Evolutionary conservation across 1,140 invertebrate species (phyloP).

Genomic region (Hydropsyche tenuis): DNA sequence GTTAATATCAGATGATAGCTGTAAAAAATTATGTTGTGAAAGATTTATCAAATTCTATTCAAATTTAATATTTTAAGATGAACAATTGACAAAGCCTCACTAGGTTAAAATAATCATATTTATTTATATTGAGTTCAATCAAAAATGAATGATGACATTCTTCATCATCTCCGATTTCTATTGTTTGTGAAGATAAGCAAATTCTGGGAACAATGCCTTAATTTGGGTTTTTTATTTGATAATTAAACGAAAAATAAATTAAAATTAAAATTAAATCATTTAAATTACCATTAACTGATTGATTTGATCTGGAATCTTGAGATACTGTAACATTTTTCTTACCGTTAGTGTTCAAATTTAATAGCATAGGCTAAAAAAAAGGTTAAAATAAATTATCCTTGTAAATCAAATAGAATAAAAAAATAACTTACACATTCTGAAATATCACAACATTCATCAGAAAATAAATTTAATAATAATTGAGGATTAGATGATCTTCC

Average conservation of each 20-base stretch:
- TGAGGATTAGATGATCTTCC: slow-evolving; percentile 40
- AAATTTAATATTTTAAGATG: not conserved
- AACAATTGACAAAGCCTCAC: slow-evolving; percentile 2
- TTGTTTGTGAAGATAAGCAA: slow-evolving; percentile 5
- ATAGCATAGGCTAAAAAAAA: slow-evolving; percentile 5
- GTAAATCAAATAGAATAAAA: not conserved
- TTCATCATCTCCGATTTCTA: not conserved
- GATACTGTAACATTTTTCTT: not conserved
- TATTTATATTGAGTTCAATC: not conserved
- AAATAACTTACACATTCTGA: slow-evolving; percentile 23
- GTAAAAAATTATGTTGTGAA: slow-evolving; percentile 18
- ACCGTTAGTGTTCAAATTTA: not conserved
- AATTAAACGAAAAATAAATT: not conserved
- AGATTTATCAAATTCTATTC: not conserved
- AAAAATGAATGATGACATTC: not conserved
- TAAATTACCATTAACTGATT: not conserved
- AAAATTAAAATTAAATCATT: not conserved
- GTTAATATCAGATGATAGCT: not conserved
- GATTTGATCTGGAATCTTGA: not conserved
- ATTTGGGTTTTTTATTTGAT: slow-evolving; percentile 12
- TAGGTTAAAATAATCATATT: not conserved
- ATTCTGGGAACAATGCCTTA: not conserved
- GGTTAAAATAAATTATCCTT: not conserved
- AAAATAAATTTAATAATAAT: slow-evolving; percentile 40
- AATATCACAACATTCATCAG: slow-evolving; percentile 5